phyloP scores from a whole-genome alignment of 2,113 vertebrate genomes.

The Lonchura striata region DNA sequence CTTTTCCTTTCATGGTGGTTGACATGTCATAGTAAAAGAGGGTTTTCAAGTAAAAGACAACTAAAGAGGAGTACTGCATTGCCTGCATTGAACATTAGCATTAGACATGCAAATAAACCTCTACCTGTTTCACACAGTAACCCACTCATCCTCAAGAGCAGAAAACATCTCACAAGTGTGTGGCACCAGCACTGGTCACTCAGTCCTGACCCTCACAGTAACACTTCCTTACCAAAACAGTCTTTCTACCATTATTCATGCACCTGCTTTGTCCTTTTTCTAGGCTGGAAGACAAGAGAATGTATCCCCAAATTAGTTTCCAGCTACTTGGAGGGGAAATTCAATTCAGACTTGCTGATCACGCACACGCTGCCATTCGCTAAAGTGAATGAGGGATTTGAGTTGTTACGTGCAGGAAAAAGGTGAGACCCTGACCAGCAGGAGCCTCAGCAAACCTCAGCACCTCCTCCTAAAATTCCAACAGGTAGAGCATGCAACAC shows the following conservation, averaged over 20 bases:
- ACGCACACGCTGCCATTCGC: conserved; percentile 80
- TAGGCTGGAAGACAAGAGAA: conserved; percentile 60
- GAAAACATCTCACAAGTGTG: too few relatives aligned
- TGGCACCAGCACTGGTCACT: background rate
- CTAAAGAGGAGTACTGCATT: background rate
- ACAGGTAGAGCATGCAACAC: background rate
- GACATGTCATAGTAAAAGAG: background rate
- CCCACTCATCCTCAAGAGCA: background rate
- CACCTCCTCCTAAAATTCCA: background rate
- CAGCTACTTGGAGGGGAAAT: conserved; percentile 83
- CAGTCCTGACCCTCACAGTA: background rate
- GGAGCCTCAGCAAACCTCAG: background rate
- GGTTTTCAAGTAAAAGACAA: background rate
- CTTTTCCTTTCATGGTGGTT: fast-evolving
- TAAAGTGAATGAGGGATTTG: conserved; percentile 81
- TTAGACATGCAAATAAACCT: background rate
- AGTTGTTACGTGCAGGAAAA: background rate
- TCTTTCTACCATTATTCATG: background rate
- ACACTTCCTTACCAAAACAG: background rate
- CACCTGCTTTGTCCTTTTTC: background rate
- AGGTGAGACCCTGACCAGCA: background rate
- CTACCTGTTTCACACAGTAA: background rate
- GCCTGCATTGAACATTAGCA: too few relatives aligned
- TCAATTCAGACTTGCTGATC: conserved; percentile 86
- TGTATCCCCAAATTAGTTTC: conserved; percentile 79